Percentiles rank a stretch among this genome's conserved stretches.
Conservation (phyloP, 2,797 vertebrate genomes). For the Notolabrus celidotus region DNA sequence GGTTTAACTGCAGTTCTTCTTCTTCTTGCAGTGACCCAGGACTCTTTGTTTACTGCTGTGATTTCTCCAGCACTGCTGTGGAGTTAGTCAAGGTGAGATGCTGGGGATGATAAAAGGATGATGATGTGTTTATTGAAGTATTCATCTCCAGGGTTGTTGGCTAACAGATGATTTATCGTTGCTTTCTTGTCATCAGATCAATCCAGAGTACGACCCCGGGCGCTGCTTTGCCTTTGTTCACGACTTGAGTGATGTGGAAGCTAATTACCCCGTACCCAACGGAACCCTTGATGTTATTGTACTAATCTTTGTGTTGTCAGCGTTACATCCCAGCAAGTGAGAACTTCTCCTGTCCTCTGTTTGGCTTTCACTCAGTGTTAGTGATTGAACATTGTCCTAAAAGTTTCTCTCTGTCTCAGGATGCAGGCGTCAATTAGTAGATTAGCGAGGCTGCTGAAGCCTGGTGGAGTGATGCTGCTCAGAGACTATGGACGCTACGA, state of each 20-base stretch:
- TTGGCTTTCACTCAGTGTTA: background rate
- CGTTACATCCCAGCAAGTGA: slow-evolving; percentile 94
- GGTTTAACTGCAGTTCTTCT: slow-evolving; percentile 15
- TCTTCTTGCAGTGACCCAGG: slow-evolving; percentile 89
- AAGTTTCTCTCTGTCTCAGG: slow-evolving; percentile 60
- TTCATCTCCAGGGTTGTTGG: slow-evolving; percentile 1
- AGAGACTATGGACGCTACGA: slow-evolving; percentile 98
- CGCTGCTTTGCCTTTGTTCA: slow-evolving; percentile 96
- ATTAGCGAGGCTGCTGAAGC: slow-evolving; percentile 90
- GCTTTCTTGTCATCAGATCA: slow-evolving; percentile 81
- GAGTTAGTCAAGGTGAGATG: slow-evolving; percentile 93
- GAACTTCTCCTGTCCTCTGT: slow-evolving; percentile 34
- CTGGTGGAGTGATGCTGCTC: slow-evolving; percentile 93
- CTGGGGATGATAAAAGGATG: background rate
- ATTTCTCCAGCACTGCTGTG: slow-evolving; percentile 94
- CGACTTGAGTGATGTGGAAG: slow-evolving; percentile 88
- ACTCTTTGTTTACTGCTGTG: slow-evolving; percentile 96
- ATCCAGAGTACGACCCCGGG: slow-evolving; percentile 88
- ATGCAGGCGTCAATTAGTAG: slow-evolving; percentile 89
- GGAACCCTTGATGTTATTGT: slow-evolving; percentile 91
- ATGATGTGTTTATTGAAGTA: background rate
- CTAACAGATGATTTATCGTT: slow-evolving; percentile 21
- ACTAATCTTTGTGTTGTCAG: slow-evolving; percentile 97
- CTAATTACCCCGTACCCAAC: slow-evolving; percentile 88
- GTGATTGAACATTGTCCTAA: slow-evolving; percentile 8